Evolutionary conservation across 2,113 vertebrate species (phyloP), one percentile per base, ranked within the genome.

Genomic region (Plestiodon gilberti): DNA sequence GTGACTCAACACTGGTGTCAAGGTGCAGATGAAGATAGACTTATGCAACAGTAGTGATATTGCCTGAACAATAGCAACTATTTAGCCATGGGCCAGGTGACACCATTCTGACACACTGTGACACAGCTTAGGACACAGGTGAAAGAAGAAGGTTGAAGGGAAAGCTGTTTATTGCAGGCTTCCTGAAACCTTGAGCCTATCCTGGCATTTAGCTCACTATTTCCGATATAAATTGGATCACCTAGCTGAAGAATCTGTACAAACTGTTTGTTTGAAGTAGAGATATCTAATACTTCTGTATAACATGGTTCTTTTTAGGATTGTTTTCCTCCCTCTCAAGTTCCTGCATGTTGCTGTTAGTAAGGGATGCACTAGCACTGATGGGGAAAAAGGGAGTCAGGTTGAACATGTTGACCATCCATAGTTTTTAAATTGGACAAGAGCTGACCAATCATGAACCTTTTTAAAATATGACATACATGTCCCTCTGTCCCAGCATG

Each of bases 311-410:
- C 76, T 90, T 79, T 78, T 78, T 1, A 80, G 61, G 89, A 92
- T 78, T 6, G 78, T 61, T 20, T 38, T 9, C 65, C 84, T 33
- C 30, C n/a, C 64, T 40, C 23, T 1, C 0, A 81, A 35, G 25
- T 70, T 48, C 78, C 61, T 82, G 84, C 69, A 15, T 83, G 89
- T 76, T 70, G 30, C 83, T 89, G 84, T 88, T 93, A 91, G 91
- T 90, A 90, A 77, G 81, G 89, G 59, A 92, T 92, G 80, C 79
- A 35, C 4, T 48, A 48, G 43, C 0, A 4, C 91, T 93, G 88
- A 92, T 92, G 88, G 73, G 81, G 62, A 84, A 15, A 89, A 89
- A 94, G 89, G 87, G 81, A 48, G n/a, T n/a, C n/a, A n/a, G 85
- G 62, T 81, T 82, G 52, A 71, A 2, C 4, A 69, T 22, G 1